phyloP scores from a whole-genome alignment of 2,888 invertebrate genomes.

The Shargacucullia verbasci region DNA sequence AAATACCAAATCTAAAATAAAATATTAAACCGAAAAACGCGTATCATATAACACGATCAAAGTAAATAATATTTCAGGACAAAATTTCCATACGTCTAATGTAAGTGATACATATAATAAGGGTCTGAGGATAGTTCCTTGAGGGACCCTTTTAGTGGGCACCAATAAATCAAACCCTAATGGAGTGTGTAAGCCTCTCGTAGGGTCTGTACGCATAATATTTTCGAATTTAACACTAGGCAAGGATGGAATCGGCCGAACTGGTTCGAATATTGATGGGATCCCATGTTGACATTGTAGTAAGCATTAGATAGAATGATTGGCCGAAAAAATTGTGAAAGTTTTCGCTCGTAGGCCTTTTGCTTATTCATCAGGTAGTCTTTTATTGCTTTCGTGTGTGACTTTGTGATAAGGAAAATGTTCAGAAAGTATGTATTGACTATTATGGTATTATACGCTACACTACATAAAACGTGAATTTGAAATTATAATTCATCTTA shows the following conservation, averaged over 20 bases:
- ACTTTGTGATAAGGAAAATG: slow-evolving; percentile 37
- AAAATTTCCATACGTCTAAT: slow-evolving; percentile 84
- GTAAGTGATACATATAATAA: slow-evolving; percentile 79
- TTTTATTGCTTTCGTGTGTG: slow-evolving; percentile 42
- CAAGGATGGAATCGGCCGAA: slow-evolving; percentile 63
- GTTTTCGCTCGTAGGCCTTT: slow-evolving; percentile 37
- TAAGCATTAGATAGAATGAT: slow-evolving; percentile 65
- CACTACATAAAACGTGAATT: slow-evolving; percentile 1
- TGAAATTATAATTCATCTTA: not conserved
- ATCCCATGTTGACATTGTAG: slow-evolving; percentile 67
- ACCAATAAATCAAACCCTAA: slow-evolving; percentile 86
- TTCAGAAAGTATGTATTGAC: slow-evolving; percentile 8
- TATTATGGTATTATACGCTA: slow-evolving; percentile 1
- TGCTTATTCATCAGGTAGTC: slow-evolving; percentile 39
- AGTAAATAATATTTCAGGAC: slow-evolving; percentile 78
- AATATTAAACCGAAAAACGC: slow-evolving; percentile 36
- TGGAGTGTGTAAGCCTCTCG: slow-evolving; percentile 80
- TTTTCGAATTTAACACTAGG: slow-evolving; percentile 79
- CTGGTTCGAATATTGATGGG: slow-evolving; percentile 70
- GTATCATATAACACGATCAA: slow-evolving; percentile 66
- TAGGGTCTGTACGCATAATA: slow-evolving; percentile 77
- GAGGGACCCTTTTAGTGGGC: slow-evolving; percentile 84
- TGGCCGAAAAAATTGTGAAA: slow-evolving; percentile 44
- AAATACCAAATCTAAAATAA: slow-evolving; percentile 28
- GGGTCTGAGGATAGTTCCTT: slow-evolving; percentile 80